phyloP scores from a whole-genome alignment of 2,888 invertebrate species.

The Scelioninae gen. 2 region DNA sequence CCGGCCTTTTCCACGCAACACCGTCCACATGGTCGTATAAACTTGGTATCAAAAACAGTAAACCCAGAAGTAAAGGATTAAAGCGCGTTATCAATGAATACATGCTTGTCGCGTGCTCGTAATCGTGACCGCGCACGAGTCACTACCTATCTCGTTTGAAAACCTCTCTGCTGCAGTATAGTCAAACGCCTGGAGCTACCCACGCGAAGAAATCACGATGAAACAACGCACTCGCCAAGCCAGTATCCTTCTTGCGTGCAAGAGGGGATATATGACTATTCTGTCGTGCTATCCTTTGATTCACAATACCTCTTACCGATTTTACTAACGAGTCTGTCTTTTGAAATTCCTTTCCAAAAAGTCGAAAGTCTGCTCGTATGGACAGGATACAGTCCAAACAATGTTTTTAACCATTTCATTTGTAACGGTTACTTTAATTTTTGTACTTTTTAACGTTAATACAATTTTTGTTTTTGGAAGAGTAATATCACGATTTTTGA shows the following conservation, averaged over 20 bases:
- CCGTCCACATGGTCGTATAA: slow-evolving; percentile 25
- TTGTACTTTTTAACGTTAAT: no score
- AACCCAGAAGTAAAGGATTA: slow-evolving; percentile 25
- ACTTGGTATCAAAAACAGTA: slow-evolving; percentile 39
- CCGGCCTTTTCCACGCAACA: slow-evolving; percentile 73
- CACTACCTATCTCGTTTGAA: slow-evolving; percentile 46
- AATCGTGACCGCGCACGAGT: slow-evolving; percentile 41
- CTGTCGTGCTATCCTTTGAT: slow-evolving; percentile 35
- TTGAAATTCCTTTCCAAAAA: slow-evolving; percentile 12
- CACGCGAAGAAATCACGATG: slow-evolving; percentile 52
- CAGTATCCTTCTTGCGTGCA: slow-evolving; percentile 41
- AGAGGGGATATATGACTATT: slow-evolving; percentile 53
- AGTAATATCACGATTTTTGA: no score
- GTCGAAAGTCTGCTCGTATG: no score
- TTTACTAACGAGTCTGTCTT: slow-evolving; percentile 15
- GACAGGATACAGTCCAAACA: no score
- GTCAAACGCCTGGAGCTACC: slow-evolving; percentile 46
- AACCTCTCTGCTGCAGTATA: slow-evolving; percentile 40
- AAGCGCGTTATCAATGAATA: slow-evolving; percentile 49
- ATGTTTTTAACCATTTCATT: no score
- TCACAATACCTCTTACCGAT: slow-evolving; percentile 22
- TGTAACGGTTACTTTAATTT: no score
- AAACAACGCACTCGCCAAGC: slow-evolving; percentile 55
- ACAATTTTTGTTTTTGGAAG: no score
- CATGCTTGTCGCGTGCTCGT: slow-evolving; percentile 56